Evolutionary conservation across 2,113 vertebrate genomes (phyloP).

Genomic region (Tursiops truncatus): DNA sequence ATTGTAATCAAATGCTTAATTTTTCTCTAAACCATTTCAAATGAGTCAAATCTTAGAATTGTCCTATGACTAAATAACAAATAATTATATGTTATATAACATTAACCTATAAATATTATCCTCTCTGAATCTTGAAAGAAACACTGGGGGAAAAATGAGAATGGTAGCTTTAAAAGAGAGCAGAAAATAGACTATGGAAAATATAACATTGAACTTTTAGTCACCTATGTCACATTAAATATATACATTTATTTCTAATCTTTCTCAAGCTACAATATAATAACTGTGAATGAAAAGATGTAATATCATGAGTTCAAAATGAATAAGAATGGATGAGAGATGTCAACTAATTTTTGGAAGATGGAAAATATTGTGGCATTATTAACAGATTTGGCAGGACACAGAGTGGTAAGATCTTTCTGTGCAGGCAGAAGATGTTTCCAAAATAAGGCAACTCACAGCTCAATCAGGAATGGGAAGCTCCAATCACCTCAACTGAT

Average conservation of each 20-base stretch:
- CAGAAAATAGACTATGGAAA: neutral
- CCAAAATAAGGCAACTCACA: neutral
- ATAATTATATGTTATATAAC: neutral
- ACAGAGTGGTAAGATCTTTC: neutral
- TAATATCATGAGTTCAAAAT: neutral
- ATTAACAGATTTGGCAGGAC: neutral
- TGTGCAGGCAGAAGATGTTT: neutral
- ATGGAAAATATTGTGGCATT: neutral
- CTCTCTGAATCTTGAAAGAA: constrained; percentile 8
- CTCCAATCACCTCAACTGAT: neutral
- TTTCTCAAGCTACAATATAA: neutral
- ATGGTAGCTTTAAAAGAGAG: neutral
- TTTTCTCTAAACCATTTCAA: neutral
- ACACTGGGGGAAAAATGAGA: neutral
- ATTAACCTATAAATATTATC: neutral
- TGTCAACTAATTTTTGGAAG: neutral
- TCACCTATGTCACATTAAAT: neutral
- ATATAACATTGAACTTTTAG: neutral
- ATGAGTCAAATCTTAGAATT: neutral
- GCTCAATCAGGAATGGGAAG: neutral
- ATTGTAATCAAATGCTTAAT: neutral
- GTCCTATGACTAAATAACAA: neutral
- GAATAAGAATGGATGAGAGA: neutral
- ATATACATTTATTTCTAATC: neutral
- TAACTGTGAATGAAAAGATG: neutral